Conservation (phyloP, 2,797 vertebrate genomes). For the Hipposideros larvatus region DNA sequence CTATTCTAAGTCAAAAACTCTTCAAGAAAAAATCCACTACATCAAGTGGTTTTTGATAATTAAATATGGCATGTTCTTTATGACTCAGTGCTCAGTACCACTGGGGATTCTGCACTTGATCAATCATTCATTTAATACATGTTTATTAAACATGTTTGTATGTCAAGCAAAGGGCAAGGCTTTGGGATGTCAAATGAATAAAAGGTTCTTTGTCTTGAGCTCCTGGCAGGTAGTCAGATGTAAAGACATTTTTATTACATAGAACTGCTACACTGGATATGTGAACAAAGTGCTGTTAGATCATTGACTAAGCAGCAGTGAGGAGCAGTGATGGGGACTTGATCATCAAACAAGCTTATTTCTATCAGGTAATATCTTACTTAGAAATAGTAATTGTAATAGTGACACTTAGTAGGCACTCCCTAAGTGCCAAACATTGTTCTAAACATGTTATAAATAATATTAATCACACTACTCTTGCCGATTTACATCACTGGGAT, state of each 20-base stretch:
- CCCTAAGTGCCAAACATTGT: not conserved
- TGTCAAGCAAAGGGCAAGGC: not conserved
- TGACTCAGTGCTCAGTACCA: not conserved
- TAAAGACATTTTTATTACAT: not conserved
- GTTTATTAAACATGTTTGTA: not conserved
- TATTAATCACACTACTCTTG: not conserved
- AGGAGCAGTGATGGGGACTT: not conserved
- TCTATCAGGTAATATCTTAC: not conserved
- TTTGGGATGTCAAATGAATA: not conserved
- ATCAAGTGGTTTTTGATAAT: not conserved
- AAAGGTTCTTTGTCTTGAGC: not conserved
- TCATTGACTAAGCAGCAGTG: not conserved
- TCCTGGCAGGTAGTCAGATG: not conserved
- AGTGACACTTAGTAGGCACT: not conserved
- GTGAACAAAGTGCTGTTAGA: not conserved
- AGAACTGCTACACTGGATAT: not conserved
- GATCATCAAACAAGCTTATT: not conserved
- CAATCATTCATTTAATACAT: not conserved
- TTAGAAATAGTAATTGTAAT: conserved; percentile 11
- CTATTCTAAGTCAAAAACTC: conserved; percentile 2
- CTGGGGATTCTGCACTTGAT: not conserved
- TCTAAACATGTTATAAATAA: not conserved
- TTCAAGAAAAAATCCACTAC: not conserved
- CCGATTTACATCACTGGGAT: not conserved
- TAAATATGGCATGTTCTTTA: conserved; percentile 33